phyloP scores from a whole-genome alignment of 2,113 vertebrate species.

The Heptranchias perlo region DNA sequence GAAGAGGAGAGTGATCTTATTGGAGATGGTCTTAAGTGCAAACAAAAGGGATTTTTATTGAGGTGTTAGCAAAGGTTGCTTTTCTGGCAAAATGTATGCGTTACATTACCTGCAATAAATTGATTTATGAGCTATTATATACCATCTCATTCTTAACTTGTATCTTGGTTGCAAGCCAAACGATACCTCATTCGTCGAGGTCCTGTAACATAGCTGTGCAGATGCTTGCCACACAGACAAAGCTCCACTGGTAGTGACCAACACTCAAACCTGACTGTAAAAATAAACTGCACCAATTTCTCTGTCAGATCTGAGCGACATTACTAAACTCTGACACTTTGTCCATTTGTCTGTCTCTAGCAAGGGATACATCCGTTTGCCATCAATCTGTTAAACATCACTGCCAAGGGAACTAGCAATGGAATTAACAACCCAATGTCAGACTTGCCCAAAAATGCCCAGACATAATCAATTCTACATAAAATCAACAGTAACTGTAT shows the following conservation, averaged over 20 bases:
- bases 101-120: not conserved
- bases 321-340: not conserved
- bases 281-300: not conserved
- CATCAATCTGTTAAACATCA: not conserved
- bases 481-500: not conserved
- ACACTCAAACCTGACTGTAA: not conserved
- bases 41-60: not conserved
- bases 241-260: not conserved
- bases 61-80: not conserved
- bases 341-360: not conserved
- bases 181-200: not conserved
- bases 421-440: not conserved
- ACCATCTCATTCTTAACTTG: not conserved
- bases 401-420: not conserved
- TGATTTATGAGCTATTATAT: not conserved
- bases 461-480: not conserved
- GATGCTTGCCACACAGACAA: not conserved
- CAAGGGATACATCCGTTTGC: not conserved
- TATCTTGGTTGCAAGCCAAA: not conserved
- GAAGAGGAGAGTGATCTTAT: not conserved
- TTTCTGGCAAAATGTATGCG: not conserved
- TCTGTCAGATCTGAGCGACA: not conserved
- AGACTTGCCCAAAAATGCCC: not conserved
- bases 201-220: slow-evolving; percentile 34
- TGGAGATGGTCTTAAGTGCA: not conserved